Evolutionary conservation across 2,888 invertebrate genomes (phyloP).

Genomic region (Auanema sp.): DNA sequence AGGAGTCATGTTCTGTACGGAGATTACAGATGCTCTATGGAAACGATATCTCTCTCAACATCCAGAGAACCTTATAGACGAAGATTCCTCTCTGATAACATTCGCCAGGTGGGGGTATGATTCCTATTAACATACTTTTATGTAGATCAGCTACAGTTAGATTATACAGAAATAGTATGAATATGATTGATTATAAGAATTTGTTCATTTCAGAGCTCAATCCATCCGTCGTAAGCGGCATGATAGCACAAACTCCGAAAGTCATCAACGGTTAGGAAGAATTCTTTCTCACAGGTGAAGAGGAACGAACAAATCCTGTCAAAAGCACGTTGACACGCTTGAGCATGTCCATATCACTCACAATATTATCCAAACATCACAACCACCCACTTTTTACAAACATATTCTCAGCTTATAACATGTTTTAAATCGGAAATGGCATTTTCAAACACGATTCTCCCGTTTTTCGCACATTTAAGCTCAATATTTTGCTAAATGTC

Average conservation of each 20-base stretch:
- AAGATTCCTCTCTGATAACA: constrained; percentile 60
- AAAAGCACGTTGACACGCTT: constrained; percentile 8
- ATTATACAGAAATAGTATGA: no score
- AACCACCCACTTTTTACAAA: no score
- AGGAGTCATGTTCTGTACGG: constrained; percentile 64
- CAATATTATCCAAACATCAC: no score
- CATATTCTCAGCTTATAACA: no score
- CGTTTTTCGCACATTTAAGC: no score
- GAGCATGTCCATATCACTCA: no score
- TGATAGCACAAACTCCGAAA: constrained; percentile 43
- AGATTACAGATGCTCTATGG: constrained; percentile 63
- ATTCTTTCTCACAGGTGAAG: constrained; percentile 43
- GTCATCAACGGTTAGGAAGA: constrained; percentile 43
- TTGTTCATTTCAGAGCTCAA: constrained; percentile 39
- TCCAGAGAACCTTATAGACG: constrained; percentile 62
- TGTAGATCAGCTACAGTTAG: no score
- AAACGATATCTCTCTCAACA: constrained; percentile 54
- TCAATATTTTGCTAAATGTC: no score
- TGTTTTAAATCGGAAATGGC: no score
- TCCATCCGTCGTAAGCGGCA: constrained; percentile 51
- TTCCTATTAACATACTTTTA: no score
- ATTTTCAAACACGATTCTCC: no score
- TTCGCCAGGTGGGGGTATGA: constrained; percentile 47
- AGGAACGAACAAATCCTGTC: constrained; percentile 24
- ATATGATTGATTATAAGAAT: not conserved